These are phyloP conservation scores for Ptychoptera albimana DNA, from an alignment of 2,888 invertebrate species.

Conservation along the genomic window DNA sequence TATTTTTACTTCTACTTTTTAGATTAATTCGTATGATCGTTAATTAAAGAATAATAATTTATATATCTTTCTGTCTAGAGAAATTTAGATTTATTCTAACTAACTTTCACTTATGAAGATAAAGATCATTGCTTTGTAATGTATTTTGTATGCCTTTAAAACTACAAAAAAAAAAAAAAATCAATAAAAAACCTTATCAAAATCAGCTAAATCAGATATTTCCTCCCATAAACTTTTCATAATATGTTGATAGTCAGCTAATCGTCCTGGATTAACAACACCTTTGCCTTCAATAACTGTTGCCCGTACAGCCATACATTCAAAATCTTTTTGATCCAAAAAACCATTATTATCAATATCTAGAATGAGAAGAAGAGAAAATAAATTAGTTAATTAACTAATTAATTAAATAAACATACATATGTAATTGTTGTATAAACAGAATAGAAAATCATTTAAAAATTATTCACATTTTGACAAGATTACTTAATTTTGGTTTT, in stretches of 20 bases:
- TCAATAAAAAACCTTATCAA: constrained; percentile 51
- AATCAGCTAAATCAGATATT: constrained; percentile 70
- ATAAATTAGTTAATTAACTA: not conserved
- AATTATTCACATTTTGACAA: too few species aligned
- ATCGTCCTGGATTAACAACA: constrained; percentile 51
- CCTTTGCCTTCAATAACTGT: constrained; percentile 73
- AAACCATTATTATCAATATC: constrained; percentile 77
- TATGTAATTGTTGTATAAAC: not conserved
- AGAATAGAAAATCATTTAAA: not conserved
- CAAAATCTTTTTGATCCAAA: constrained; percentile 67
- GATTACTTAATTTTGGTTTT: not conserved
- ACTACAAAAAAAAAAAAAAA: not conserved
- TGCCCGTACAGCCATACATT: constrained; percentile 64
- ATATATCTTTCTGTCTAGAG: too few species aligned
- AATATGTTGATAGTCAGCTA: constrained; percentile 66
- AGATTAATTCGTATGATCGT: too few species aligned
- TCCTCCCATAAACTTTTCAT: constrained; percentile 77
- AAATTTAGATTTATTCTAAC: too few species aligned
- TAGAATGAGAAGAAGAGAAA: constrained; percentile 19
- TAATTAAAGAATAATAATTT: too few species aligned
- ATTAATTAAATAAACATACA: not conserved
- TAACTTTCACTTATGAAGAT: too few species aligned
- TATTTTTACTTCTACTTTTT: too few species aligned
- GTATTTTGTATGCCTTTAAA: too few species aligned
- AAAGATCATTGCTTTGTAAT: too few species aligned